These are phyloP conservation scores for Hydrocynus forskahlii DNA, from an alignment of 2,797 vertebrate species.

Conservation along the genomic window DNA sequence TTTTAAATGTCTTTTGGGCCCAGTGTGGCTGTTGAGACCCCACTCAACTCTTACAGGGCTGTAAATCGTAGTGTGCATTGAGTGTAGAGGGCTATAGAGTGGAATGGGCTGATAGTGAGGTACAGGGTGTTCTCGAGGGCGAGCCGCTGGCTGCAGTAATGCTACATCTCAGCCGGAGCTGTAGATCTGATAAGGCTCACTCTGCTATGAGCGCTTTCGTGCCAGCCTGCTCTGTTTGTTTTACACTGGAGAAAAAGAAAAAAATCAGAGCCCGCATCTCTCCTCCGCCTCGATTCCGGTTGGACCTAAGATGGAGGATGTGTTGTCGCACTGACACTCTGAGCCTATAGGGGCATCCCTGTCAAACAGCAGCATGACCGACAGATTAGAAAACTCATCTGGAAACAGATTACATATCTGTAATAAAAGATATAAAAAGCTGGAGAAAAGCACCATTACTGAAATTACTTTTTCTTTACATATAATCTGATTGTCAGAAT, in stretches of 20 bases:
- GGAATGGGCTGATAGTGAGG: neutral
- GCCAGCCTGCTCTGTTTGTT: constrained; percentile 75
- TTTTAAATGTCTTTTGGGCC: neutral
- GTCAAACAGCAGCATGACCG: neutral
- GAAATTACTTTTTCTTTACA: neutral
- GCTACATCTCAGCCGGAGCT: constrained; percentile 49
- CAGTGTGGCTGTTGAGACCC: neutral
- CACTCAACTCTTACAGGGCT: neutral
- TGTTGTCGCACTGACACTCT: constrained; percentile 12
- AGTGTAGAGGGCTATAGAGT: neutral
- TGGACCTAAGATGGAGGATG: constrained; percentile 45
- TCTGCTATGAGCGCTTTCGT: constrained; percentile 70
- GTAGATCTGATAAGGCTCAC: constrained; percentile 76
- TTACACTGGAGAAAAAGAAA: constrained; percentile 68
- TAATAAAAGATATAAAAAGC: neutral
- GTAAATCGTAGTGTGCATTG: neutral
- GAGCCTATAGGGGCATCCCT: neutral
- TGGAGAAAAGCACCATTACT: neutral
- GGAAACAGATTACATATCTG: neutral
- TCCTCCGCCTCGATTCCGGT: constrained; percentile 61
- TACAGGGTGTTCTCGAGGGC: neutral
- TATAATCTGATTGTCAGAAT: no score
- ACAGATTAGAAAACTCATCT: neutral
- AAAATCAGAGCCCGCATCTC: constrained; percentile 67
- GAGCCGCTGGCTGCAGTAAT: neutral